phyloP scores from a whole-genome alignment of 2,888 invertebrate genomes.

The Drosophila algonquin region DNA sequence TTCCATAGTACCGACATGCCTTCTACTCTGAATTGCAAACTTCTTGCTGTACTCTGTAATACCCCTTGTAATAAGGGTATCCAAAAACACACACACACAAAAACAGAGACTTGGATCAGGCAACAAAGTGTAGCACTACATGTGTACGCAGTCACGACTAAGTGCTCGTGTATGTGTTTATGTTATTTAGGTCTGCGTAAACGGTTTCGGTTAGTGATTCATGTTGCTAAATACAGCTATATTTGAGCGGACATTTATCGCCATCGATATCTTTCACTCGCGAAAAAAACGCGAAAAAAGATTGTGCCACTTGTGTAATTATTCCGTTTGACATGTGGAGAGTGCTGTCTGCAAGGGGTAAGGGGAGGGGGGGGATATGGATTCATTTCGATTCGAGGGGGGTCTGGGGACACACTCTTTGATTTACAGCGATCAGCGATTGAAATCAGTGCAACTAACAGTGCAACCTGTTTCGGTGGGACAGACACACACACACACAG shows the following conservation, averaged over 20 bases:
- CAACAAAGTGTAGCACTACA: neutral
- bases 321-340: slow-evolving; percentile 48
- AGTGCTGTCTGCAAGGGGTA: neutral
- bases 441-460: slow-evolving; percentile 78
- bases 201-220: slow-evolving; percentile 58
- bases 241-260: slow-evolving; percentile 37
- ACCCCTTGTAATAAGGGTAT: slow-evolving; percentile 1
- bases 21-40: neutral
- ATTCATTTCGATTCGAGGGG: neutral
- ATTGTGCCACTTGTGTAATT: slow-evolving; percentile 62
- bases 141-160: slow-evolving; percentile 31
- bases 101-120: neutral
- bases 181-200: slow-evolving; percentile 31
- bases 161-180: slow-evolving; percentile 25
- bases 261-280: slow-evolving; percentile 45
- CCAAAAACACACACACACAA: slow-evolving; percentile 15
- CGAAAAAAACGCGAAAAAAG: slow-evolving; percentile 13
- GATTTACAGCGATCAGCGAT: slow-evolving; percentile 61
- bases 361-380: neutral
- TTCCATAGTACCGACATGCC: no score
- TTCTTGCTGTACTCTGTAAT: neutral
- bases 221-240: slow-evolving; percentile 50
- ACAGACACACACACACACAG: neutral
- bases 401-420: slow-evolving; percentile 21
- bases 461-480: slow-evolving; percentile 72